Base-by-base conservation (phyloP, 2,113 vertebrate species). In the Helogale parvula region DNA sequence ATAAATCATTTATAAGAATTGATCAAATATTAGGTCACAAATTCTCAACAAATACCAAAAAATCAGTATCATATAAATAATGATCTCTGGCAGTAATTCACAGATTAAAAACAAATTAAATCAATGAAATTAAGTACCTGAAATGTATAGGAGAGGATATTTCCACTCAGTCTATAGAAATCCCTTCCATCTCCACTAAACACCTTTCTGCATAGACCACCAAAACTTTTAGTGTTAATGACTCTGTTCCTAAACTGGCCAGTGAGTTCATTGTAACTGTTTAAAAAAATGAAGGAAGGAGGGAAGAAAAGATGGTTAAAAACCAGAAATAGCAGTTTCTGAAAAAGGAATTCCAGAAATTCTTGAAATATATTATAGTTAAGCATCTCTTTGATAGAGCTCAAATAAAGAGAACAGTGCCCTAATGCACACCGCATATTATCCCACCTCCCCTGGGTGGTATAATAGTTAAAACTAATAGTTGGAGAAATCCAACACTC, bases 161-260 rank as follows among this genome's bases (percentile, higher is more conserved):
- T 99, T 77, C 99, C 99, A 88, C 99, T 99, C 74, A 99, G 98
- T 76, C 99, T 98, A 96, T 99, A 99, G 83, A 90, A 99, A 25
- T 98, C 71, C 92, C 79, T 98, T 68, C 98, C 97, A 83, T 99
- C 99, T 0, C 98, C 99, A 0, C 99, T 99, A 76, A 99, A 99
- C 52, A 99, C 98, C 68, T 99, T 99, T 96, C 99, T 99, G 98
- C 99, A 99, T 52, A 99, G 99, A 16, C 99, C 99, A 89, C 99
- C 99, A 94, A 99, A 99, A 91, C 98, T 99, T 91, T 98, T 99
- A 16, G 99, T 99, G 96, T 99, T 99, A 98, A 99, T 99, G 31
- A 99, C 99, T 85, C 87, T 98, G 35, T 92, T 98, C 82, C 92
- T 99, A 52, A 99, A 98, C 80, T 99, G 92, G 25, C 98, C 99